These are phyloP conservation scores for Oriolus oriolus DNA, from an alignment of 2,113 vertebrate species.

Conservation along the genomic window DNA sequence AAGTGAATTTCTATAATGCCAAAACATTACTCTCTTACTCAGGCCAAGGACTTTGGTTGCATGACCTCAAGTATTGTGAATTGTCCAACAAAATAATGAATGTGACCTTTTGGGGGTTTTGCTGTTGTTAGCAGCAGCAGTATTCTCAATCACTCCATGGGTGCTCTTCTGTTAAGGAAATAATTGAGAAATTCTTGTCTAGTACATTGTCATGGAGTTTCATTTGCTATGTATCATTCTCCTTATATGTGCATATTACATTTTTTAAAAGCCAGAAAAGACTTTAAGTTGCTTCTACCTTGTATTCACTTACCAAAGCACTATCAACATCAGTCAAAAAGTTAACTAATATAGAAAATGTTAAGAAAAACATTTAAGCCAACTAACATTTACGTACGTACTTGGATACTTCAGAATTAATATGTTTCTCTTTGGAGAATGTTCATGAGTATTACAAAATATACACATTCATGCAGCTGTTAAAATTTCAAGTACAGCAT, in stretches of 20 bases:
- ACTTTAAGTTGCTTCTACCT: not conserved
- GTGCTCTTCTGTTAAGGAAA: not conserved
- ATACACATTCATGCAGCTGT: not conserved
- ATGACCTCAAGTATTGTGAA: not conserved
- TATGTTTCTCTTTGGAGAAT: not conserved
- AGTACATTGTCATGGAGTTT: not conserved
- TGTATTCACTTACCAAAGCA: not conserved
- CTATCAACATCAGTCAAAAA: not conserved
- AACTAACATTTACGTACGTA: not conserved
- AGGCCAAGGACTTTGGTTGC: not conserved
- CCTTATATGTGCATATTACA: not conserved
- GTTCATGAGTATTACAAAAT: not conserved
- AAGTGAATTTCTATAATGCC: not conserved
- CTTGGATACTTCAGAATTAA: not conserved
- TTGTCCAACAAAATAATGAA: not conserved
- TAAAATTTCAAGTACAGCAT: not conserved
- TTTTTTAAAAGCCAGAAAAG: not conserved
- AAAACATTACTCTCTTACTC: not conserved
- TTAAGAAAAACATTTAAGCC: not conserved
- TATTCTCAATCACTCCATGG: not conserved
- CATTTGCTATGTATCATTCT: not conserved
- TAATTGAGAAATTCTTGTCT: not conserved
- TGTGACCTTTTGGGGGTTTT: fast-evolving
- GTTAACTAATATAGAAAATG: not conserved
- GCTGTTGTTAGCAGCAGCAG: not conserved